Base-by-base conservation (phyloP, 1,140 invertebrate species). In the Cryptotermes secundus region DNA sequence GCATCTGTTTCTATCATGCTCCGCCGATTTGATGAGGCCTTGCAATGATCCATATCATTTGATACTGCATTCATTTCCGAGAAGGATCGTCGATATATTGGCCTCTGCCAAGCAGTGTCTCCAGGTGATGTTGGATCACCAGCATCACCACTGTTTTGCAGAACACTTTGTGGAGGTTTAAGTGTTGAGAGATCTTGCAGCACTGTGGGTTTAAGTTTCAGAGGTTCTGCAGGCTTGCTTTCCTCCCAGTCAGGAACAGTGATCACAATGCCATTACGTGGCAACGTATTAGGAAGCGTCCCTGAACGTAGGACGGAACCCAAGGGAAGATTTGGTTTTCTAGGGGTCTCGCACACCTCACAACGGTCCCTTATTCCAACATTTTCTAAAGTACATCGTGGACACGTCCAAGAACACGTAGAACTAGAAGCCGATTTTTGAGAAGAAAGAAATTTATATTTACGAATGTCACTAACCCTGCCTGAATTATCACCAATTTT, bases 291-390 rank as follows among this genome's bases (percentile, higher is more conserved):
- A n/a, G 45, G 38, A 42, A 81, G 26, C 9, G 34, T 34, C 14
- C 80, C 82, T 53, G 49, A 35, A 88, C 91, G 16, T 19, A 72
- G 26, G 34, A 65, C 34, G 81, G 84, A 82, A 65, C 59, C 59
- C 24, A 82, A 26, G 22, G 80, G 26, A 24, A 80, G 81, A 36
- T 42, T 83, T 65, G 90, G 89, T 85, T 90, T 91, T 82, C 91
- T 90, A 24, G 93, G 93, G 0, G 93, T 91, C 86, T 94, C 93
- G 86, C 93, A 94, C 0, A 93, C 92, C 84, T 93, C 93, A 88
- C 94, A 94, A 35, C 92, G 89, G 45, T 91, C 90, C 81, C 89
- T 87, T 79, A 89, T 88, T 24, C 89, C 87, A 42, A 88, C 85
- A 88, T 93, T 93, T 80, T 92, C 90, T 31, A 93, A 89, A 7